These are phyloP conservation scores for Gopherus flavomarginatus DNA, from an alignment of 2,113 vertebrate species.

Conservation along the genomic window DNA sequence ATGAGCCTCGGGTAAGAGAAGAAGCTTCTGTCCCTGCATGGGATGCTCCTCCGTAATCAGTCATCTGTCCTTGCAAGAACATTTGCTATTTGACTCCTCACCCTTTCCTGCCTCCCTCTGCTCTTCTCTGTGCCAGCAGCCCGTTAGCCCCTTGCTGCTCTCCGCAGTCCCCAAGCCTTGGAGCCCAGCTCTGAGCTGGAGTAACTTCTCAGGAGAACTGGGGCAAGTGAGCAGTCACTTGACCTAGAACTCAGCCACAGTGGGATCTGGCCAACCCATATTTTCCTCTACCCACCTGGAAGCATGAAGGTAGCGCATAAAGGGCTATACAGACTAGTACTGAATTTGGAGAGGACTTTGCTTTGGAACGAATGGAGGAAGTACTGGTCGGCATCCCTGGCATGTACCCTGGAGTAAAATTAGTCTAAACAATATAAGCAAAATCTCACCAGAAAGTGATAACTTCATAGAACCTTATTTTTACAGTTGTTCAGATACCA, in stretches of 20 bases:
- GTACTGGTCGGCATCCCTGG: not conserved
- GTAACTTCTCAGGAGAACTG: not conserved
- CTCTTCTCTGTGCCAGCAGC: rapidly evolving
- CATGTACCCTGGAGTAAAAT: not conserved
- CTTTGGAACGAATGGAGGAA: not conserved
- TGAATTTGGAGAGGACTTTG: not conserved
- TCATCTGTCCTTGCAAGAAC: not conserved
- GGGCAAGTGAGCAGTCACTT: not conserved
- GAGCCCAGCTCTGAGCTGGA: rapidly evolving
- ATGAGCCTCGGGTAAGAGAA: rapidly evolving
- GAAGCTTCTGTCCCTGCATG: not conserved
- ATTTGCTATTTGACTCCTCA: rapidly evolving
- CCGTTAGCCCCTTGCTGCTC: not conserved
- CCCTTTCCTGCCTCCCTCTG: not conserved
- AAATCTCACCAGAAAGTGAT: not conserved
- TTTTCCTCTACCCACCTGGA: not conserved
- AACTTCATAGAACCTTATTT: not conserved
- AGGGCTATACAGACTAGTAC: not conserved
- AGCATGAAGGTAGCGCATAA: not conserved
- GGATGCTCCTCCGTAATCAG: not conserved
- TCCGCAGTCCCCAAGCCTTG: not conserved
- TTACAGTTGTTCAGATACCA: not conserved
- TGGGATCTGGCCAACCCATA: not conserved
- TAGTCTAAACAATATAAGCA: not conserved
- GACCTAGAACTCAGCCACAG: not conserved